Base-by-base conservation (phyloP, 2,797 vertebrate species). In the Neosilurus mollespiculum region DNA sequence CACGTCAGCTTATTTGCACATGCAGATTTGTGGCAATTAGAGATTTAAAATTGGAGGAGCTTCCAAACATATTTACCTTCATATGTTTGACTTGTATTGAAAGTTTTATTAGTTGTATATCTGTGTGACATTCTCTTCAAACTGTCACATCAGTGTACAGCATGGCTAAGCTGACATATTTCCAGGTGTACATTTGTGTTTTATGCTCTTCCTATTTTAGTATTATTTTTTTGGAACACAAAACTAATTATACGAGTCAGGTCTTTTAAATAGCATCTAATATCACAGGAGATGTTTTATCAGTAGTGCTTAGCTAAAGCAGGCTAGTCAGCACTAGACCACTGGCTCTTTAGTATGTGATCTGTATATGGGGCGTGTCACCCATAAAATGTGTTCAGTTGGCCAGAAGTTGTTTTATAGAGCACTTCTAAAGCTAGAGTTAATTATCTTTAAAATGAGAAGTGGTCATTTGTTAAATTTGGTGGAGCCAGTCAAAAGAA, bases 1-100 rank as follows among this genome's bases (percentile, higher is more conserved):
- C 37, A 84, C 43, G 43, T 67, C 58, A 20, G 79, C 76, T 15
- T 61, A 65, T 80, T 72, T 79, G 53, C 80, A 65, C 4, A 51
- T 81, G 20, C 26, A 65, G 64, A 49, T 75, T 69, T 37, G 65
- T 54, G 11, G 26, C 56, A 65, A 18, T 56, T 20, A 73, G 22
- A 20, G 0, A 43, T 43, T 4, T 5, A 43, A 43, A 43, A 56
- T 70, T 30, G 61, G 51, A 76, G 22, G 66, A 76, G n/a, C 26
- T 62, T 80, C 16, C 15, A 54, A 51, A 16, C 7, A 80, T 30
- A 37, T 65, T 61, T 9, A 51, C 26, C 12, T n/a, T 37, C 6
- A 3, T 43, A 56, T 30, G 34, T 71, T 53, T 78, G n/a, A 37
- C 30, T 51, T 56, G 24, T 62, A 69, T n/a, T 53, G 7, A 69